Evolutionary conservation across 2,888 invertebrate species (phyloP), one percentile per base, ranked within the genome.

Genomic region (Tromatobia lineatoria): DNA sequence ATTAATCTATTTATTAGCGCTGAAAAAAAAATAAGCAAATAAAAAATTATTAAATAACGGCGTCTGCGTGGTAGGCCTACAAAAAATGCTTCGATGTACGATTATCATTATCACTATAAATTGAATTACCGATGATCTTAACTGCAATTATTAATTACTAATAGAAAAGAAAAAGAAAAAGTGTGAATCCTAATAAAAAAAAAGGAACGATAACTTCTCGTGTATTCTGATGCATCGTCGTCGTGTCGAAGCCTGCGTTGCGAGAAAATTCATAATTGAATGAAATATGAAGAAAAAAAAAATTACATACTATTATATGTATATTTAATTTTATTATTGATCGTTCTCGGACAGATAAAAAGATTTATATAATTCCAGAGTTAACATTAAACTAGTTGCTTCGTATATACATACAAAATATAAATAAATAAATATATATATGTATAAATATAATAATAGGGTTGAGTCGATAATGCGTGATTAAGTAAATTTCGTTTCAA

Each of bases 51-150:
- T 47, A 80, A 66, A 76, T 59, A 80, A 73, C 29, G 66, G 73
- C 76, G 73, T 82, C 82, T 76, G 70, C 61, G 69, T 77, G 78
- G 57, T 79, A 82, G 85, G 85, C 85, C 85, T 85, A 85, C 75
- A 79, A 79, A 50, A 85, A 57, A 82, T 75, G 79, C 85, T 82
- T 85, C 67, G 85, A 82, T 82, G 85, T 79, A 75, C 71, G 57
- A 82, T 82, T 61, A 80, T 82, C 73, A 82, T 82, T 77, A 59
- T 77, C 77, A 77, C 52, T 77, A 67, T 82, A 59, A 71, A 73
- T 77, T 52, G 20, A 77, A 73, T 73, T 57, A 77, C 67, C 25
- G 50, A 73, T 67, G 45, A 54, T 57, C 67, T 54, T 59, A 59
- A 83, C 52, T 69, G 57, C 47, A 52, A 59, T 67, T 85, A 66